Conservation (phyloP, 2,113 vertebrate genomes). For the Chiloscyllium plagiosum region DNA sequence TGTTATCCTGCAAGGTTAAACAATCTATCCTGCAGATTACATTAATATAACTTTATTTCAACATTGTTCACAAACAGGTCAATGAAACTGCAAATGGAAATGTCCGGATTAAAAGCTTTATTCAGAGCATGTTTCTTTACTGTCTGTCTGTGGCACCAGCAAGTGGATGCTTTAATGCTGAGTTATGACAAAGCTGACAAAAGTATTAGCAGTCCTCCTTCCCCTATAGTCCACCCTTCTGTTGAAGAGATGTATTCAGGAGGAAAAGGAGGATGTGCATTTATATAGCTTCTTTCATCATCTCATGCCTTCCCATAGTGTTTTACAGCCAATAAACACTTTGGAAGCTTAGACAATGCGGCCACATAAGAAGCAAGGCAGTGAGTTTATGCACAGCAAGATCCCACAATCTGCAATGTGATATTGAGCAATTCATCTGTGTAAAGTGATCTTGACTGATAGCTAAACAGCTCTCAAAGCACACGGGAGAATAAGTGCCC, state of each 20-base stretch:
- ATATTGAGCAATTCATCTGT: background rate
- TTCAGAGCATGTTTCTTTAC: background rate
- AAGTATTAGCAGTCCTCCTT: background rate
- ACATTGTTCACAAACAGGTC: background rate
- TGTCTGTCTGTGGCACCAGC: background rate
- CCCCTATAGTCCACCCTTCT: background rate
- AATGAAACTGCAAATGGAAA: background rate
- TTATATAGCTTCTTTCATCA: background rate
- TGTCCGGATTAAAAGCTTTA: background rate
- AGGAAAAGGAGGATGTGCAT: background rate
- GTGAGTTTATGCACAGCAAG: background rate
- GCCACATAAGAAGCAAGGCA: background rate
- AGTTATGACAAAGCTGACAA: background rate
- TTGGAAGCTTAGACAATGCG: background rate
- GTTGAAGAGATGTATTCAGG: background rate
- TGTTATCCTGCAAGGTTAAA: background rate
- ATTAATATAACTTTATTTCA: background rate
- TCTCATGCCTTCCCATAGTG: background rate
- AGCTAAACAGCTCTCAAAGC: background rate
- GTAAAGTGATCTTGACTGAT: background rate
- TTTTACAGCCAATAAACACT: background rate
- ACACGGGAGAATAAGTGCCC: background rate
- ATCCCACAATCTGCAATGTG: background rate
- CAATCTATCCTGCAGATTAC: background rate
- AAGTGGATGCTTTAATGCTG: background rate